Conservation (phyloP, 1,140 invertebrate genomes). For the Drosophila murphyi region DNA sequence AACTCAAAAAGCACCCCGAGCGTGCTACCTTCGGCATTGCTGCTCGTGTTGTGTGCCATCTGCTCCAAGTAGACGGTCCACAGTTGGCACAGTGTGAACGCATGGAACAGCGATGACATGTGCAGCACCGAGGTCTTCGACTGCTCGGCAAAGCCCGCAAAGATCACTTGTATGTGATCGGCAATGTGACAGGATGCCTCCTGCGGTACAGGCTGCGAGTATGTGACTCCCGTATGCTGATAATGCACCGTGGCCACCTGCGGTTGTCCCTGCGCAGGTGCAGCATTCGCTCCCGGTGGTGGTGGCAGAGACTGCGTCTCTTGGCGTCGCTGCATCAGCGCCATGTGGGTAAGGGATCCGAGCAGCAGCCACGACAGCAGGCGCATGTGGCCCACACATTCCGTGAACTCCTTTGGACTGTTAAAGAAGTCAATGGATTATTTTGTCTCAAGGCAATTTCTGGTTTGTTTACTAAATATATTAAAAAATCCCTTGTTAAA, state of each 20-base stretch:
- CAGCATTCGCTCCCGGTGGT: conserved; percentile 35
- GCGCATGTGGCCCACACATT: conserved; percentile 97
- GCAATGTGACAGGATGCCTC: conserved; percentile 98
- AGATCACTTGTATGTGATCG: conserved; percentile 97
- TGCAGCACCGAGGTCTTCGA: conserved; percentile 95
- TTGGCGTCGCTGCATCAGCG: conserved; percentile 83
- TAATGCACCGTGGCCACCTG: conserved; percentile 64
- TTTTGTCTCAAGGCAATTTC: not conserved
- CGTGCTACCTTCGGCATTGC: conserved; percentile 89
- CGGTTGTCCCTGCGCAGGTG: conserved; percentile 42
- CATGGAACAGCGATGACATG: conserved; percentile 95
- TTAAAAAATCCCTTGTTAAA: too few relatives aligned
- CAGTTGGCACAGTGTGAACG: conserved; percentile 93
- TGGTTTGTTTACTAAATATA: too few relatives aligned
- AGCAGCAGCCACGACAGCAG: conserved; percentile 97
- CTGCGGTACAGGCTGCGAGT: conserved; percentile 96
- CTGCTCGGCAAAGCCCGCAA: conserved; percentile 98
- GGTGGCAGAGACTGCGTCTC: conserved; percentile 68
- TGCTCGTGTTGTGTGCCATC: conserved; percentile 88
- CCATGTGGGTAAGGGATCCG: conserved; percentile 95
- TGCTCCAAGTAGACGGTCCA: conserved; percentile 99
- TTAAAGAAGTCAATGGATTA: conserved; percentile 75
- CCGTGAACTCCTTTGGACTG: conserved; percentile 95
- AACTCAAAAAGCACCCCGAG: conserved; percentile 97
- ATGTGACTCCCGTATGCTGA: conserved; percentile 79